phyloP scores from a whole-genome alignment of 64 coral and sea anemone species.

The Montipora capricornis region DNA sequence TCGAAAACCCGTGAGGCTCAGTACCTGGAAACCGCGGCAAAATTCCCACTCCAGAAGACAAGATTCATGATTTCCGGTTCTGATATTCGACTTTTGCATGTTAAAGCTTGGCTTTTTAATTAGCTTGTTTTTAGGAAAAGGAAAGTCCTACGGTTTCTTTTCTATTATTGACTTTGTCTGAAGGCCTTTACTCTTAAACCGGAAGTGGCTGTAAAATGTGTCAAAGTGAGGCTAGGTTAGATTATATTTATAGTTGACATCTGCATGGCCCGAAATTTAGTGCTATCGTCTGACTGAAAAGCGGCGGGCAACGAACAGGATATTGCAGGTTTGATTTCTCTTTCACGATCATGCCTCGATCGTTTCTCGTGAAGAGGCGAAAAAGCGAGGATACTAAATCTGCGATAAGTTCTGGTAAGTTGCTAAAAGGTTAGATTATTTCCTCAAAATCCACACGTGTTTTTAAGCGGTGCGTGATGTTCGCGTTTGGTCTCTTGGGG shows the following conservation, averaged over 20 bases:
- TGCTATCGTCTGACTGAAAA: conserved; percentile 25
- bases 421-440: neutral
- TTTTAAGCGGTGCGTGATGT: neutral
- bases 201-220: conserved; percentile 11
- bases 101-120: no score
- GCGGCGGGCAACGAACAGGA: neutral
- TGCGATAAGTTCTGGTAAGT: conserved; percentile 19
- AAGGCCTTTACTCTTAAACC: neutral
- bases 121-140: neutral
- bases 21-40: no score
- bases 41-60: no score
- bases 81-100: no score
- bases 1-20: no score
- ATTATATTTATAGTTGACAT: conserved; percentile 52
- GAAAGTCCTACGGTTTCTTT: neutral
- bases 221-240: conserved; percentile 50
- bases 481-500: neutral
- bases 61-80: no score
- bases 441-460: conserved; percentile 51
- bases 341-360: conserved; percentile 54
- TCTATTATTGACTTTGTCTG: neutral
- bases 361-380: conserved; percentile 64
- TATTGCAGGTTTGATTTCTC: conserved; percentile 7
- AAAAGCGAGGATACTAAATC: conserved; percentile 29
- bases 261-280: neutral